Evolutionary conservation across 2,113 vertebrate genomes (phyloP).

Genomic region (Piaya cayana): DNA sequence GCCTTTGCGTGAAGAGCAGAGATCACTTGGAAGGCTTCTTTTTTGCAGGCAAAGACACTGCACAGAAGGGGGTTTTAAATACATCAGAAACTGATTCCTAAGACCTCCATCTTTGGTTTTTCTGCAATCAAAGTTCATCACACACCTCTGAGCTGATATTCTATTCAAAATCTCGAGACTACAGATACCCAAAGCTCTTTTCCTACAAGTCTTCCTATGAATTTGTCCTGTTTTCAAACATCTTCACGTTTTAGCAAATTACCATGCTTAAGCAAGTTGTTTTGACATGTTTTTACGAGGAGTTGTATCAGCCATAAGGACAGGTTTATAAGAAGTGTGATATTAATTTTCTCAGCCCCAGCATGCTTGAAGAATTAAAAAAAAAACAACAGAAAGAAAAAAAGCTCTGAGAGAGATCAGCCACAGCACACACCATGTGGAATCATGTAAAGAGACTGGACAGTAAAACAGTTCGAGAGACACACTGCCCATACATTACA

Average conservation of each 20-base stretch:
- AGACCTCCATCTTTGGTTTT: conserved; percentile 17
- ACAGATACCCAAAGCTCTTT: conserved; percentile 10
- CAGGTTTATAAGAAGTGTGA: neutral
- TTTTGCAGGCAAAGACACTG: neutral
- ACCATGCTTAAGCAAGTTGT: neutral
- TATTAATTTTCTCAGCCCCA: conserved; percentile 1
- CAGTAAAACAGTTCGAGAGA: neutral
- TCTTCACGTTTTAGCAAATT: conserved; percentile 7
- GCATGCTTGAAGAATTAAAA: neutral
- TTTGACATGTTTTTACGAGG: neutral
- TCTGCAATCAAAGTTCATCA: neutral
- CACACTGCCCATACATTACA: accelerated
- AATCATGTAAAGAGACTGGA: neutral
- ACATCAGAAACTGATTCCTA: neutral
- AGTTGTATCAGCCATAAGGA: neutral
- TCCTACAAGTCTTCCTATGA: neutral
- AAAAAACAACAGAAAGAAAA: neutral
- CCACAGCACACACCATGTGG: neutral
- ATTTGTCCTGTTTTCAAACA: neutral
- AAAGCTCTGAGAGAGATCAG: neutral
- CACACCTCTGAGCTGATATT: neutral
- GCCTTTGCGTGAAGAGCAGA: neutral
- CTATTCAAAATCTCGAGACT: neutral
- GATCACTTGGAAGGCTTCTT: neutral
- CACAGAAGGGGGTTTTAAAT: neutral